Conservation (phyloP, 1,140 invertebrate species). For the Zophobas morio region DNA sequence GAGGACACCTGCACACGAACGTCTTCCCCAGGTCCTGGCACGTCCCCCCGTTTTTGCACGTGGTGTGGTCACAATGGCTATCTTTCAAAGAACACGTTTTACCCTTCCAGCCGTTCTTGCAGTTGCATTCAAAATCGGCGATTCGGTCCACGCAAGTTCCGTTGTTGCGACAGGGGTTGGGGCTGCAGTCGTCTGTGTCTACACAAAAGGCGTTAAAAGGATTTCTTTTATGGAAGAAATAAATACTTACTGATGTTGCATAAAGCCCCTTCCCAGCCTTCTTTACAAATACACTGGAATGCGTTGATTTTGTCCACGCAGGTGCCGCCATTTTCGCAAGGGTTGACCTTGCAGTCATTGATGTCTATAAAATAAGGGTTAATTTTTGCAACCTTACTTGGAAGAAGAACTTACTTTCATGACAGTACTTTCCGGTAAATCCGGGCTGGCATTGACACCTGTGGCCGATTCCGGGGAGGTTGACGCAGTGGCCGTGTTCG, state of each 20-base stretch:
- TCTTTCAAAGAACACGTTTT: slow-evolving; percentile 79
- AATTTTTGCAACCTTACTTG: neutral
- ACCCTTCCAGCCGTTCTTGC: slow-evolving; percentile 84
- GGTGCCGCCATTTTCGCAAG: slow-evolving; percentile 82
- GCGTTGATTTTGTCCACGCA: slow-evolving; percentile 84
- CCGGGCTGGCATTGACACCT: slow-evolving; percentile 84
- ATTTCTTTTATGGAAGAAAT: neutral
- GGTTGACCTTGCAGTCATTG: slow-evolving; percentile 80
- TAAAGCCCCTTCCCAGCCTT: slow-evolving; percentile 77
- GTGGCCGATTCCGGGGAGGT: slow-evolving; percentile 74
- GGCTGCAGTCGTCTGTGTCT: slow-evolving; percentile 88
- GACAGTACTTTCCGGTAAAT: slow-evolving; percentile 82
- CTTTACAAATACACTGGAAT: slow-evolving; percentile 84
- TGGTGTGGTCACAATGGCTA: slow-evolving; percentile 76
- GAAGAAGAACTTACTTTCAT: slow-evolving; percentile 75
- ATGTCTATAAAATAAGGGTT: slow-evolving; percentile 70
- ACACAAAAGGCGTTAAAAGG: slow-evolving; percentile 58
- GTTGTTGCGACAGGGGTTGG: slow-evolving; percentile 82
- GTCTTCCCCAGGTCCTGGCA: slow-evolving; percentile 78
- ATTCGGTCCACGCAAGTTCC: slow-evolving; percentile 83
- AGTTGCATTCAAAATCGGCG: slow-evolving; percentile 82
- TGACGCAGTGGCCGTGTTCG: slow-evolving; percentile 84
- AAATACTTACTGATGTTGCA: slow-evolving; percentile 74
- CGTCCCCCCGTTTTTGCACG: slow-evolving; percentile 77
- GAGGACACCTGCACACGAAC: slow-evolving; percentile 76